Evolutionary conservation across 2,888 invertebrate species (phyloP).

Genomic region (Tipula confusa): DNA sequence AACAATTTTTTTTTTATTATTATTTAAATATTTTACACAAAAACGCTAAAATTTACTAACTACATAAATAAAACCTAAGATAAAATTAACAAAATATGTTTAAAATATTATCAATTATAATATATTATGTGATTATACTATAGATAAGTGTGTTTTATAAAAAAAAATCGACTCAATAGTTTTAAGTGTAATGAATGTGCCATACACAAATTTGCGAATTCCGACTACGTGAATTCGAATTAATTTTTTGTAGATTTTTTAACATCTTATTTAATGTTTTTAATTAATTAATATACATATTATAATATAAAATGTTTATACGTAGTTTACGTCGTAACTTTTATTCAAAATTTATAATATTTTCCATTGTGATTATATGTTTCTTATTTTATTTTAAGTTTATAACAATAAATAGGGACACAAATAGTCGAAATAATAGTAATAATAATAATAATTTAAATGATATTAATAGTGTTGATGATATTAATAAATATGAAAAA

Average conservation of each 20-base stretch:
- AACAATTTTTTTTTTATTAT: background rate
- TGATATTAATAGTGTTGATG: background rate
- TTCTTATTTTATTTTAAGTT: conserved; percentile 45
- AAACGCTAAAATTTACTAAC: background rate
- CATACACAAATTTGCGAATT: background rate
- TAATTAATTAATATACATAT: background rate
- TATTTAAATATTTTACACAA: background rate
- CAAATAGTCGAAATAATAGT: background rate
- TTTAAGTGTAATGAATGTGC: background rate
- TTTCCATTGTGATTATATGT: conserved; percentile 44
- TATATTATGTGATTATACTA: background rate
- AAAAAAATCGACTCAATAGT: background rate
- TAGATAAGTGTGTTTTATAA: background rate
- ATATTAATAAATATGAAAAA: conserved; percentile 44
- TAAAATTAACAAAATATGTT: background rate
- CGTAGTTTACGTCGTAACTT: conserved; percentile 45
- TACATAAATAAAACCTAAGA: background rate
- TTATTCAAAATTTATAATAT: conserved; percentile 47
- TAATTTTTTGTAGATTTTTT: background rate
- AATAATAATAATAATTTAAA: background rate
- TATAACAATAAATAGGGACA: conserved; percentile 14
- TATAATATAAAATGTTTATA: conserved; percentile 31
- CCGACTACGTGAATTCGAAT: background rate
- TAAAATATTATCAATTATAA: background rate
- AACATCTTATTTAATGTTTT: background rate